These are phyloP conservation scores for Callorhinus ursinus DNA, from an alignment of 2,113 vertebrate genomes.

Conservation along the genomic window DNA sequence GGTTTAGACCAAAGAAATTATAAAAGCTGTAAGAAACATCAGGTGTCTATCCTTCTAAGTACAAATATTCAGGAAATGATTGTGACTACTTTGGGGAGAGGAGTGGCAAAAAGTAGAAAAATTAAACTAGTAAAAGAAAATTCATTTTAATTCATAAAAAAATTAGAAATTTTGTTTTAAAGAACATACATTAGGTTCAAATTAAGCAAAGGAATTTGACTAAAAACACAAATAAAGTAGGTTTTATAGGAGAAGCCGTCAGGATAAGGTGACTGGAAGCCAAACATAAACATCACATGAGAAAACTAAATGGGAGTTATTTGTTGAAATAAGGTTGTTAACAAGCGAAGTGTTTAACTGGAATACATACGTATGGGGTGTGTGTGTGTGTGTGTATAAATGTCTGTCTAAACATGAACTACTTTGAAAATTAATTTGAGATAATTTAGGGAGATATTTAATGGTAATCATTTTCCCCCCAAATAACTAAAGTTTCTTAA, in stretches of 20 bases:
- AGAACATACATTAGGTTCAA: background rate
- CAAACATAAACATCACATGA: background rate
- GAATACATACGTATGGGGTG: background rate
- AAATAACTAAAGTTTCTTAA: constrained; percentile 6
- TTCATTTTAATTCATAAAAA: constrained; percentile 23
- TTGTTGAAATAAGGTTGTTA: background rate
- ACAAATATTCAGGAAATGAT: background rate
- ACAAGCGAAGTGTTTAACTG: background rate
- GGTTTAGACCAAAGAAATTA: background rate
- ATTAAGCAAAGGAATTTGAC: constrained; percentile 17
- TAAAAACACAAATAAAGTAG: background rate
- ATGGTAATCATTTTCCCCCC: background rate
- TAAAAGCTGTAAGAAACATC: background rate
- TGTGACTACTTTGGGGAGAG: background rate
- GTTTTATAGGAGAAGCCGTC: background rate
- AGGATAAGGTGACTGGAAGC: background rate
- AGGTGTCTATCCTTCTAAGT: background rate
- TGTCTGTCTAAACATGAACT: background rate
- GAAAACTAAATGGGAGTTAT: constrained; percentile 21
- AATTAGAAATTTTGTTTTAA: background rate
- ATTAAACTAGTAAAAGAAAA: background rate
- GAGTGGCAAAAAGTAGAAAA: background rate
- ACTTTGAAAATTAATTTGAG: constrained; percentile 32
- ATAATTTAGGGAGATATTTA: constrained; percentile 23
- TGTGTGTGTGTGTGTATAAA: background rate